Conservation (phyloP, 2,113 vertebrate genomes). For the Centropus bengalensis region DNA sequence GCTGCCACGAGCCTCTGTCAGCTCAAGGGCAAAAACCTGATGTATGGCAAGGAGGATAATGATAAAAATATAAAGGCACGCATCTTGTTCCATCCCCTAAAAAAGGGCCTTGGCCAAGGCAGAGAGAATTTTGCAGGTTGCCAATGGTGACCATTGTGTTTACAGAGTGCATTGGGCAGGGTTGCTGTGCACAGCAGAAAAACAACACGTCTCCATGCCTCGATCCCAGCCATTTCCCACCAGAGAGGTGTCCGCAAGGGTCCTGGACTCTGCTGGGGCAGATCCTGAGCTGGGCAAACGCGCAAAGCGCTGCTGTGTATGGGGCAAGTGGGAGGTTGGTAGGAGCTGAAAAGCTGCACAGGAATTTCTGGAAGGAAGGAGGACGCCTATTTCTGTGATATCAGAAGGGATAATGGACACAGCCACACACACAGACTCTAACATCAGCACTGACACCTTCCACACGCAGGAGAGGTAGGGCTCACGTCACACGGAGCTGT, state of each 20-base stretch:
- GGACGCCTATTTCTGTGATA: neutral
- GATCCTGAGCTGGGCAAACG: neutral
- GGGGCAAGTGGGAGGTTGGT: neutral
- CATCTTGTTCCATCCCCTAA: neutral
- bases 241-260: neutral
- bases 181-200: neutral
- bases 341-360: neutral
- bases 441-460: neutral
- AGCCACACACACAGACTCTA: neutral
- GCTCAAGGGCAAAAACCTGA: constrained; percentile 21
- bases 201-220: neutral
- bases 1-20: constrained; percentile 15
- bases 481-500: neutral
- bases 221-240: neutral
- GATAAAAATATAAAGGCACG: constrained; percentile 32
- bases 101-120: neutral
- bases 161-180: neutral
- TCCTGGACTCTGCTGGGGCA: neutral
- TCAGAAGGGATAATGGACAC: neutral
- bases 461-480: rapidly evolving
- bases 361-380: neutral
- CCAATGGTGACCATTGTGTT: neutral
- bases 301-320: neutral
- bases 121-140: neutral
- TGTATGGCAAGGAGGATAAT: neutral